A percentile compares a stretch with the other conserved stretches of the same genome.
These are phyloP conservation scores for Dendrolimus pini DNA, from an alignment of 2,888 invertebrate species.

Conservation along the genomic window DNA sequence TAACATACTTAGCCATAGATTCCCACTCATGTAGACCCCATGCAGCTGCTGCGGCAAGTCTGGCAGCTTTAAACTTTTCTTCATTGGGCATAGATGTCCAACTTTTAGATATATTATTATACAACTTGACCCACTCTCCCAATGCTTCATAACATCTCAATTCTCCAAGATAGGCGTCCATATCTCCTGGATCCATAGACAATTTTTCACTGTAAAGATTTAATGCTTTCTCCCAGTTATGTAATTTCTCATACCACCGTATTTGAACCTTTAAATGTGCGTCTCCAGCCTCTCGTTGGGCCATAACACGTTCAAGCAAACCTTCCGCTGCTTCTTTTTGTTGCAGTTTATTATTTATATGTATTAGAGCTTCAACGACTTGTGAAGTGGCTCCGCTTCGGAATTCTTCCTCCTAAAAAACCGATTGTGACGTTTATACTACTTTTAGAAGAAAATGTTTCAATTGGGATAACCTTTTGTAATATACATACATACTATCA, in stretches of 20 bases:
- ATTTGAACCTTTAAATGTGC: conserved; percentile 79
- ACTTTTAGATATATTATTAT: conserved; percentile 86
- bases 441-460: no score
- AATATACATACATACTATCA: no score
- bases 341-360: conserved; percentile 98
- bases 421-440: no score
- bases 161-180: conserved; percentile 91
- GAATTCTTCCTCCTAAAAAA: conserved; percentile 91
- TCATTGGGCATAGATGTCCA: conserved; percentile 82
- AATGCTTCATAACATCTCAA: conserved; percentile 97
- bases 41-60: conserved; percentile 95
- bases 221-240: conserved; percentile 98
- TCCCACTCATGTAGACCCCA: conserved; percentile 98
- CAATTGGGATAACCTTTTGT: no score
- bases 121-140: conserved; percentile 95
- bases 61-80: conserved; percentile 83
- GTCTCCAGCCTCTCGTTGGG: conserved; percentile 82
- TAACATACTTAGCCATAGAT: conserved; percentile 93
- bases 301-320: conserved; percentile 91
- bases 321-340: conserved; percentile 99
- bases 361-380: conserved; percentile 95
- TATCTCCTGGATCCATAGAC: conserved; percentile 78
- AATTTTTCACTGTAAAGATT: conserved; percentile 89
- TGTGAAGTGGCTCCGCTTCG: conserved; percentile 87
- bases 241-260: conserved; percentile 98